phyloP scores from a whole-genome alignment of 2,797 vertebrate genomes.

The Acrocephalus scirpaceus region DNA sequence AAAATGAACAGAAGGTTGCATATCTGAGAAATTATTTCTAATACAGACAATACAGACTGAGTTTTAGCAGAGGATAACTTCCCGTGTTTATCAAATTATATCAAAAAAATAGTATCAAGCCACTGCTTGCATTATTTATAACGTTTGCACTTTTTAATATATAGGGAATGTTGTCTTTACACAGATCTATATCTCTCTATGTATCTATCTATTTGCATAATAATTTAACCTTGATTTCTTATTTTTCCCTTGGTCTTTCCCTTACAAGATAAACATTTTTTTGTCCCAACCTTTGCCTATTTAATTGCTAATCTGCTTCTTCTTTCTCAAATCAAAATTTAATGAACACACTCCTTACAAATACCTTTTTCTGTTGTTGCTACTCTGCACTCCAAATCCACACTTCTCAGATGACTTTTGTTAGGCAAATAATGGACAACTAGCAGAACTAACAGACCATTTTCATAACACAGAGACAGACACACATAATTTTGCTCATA shows the following conservation, averaged over 20 bases:
- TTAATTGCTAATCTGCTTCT: not conserved
- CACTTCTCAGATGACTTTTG: not conserved
- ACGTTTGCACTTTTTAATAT: not conserved
- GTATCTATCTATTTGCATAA: not conserved
- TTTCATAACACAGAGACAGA: not conserved
- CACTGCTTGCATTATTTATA: not conserved
- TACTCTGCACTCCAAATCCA: not conserved
- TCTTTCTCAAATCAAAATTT: not conserved
- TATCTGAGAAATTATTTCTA: slow-evolving; percentile 56
- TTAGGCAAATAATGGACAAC: not conserved
- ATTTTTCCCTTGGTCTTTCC: not conserved
- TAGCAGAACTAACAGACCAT: not conserved
- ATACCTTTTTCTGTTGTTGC: not conserved
- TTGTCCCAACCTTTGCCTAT: not conserved
- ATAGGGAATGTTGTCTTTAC: not conserved
- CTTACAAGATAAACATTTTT: not conserved
- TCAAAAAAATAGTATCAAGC: not conserved
- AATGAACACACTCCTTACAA: not conserved
- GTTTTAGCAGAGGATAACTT: slow-evolving; percentile 35
- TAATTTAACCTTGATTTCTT: not conserved
- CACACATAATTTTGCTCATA: not conserved
- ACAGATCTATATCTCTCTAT: not conserved
- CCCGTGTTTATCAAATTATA: not conserved
- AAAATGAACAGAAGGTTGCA: slow-evolving; percentile 58
- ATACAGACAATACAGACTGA: slow-evolving; percentile 23